Conservation (phyloP, 2,113 vertebrate genomes). For the Mesitornis unicolor region DNA sequence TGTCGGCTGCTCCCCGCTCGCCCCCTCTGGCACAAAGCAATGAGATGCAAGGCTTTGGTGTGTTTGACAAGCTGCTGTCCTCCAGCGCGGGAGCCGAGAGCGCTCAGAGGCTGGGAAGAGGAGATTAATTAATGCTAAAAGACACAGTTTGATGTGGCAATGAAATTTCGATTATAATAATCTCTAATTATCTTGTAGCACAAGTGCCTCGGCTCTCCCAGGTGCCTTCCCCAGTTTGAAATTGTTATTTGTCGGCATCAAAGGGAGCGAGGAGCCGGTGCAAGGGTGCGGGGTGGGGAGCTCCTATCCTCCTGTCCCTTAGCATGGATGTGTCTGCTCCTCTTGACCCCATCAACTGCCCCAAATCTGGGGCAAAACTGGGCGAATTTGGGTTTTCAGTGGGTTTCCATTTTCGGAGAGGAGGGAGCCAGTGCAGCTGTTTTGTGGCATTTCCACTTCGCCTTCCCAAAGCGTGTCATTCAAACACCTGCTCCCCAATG, state of each 20-base stretch:
- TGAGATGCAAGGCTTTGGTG: constrained; percentile 61
- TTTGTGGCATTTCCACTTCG: background rate
- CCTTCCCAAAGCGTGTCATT: background rate
- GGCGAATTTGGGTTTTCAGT: background rate
- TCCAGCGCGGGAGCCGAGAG: constrained; percentile 41
- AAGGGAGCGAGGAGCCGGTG: background rate
- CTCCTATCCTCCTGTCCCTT: too few relatives aligned
- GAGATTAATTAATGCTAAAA: constrained; percentile 83
- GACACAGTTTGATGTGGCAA: constrained; percentile 77
- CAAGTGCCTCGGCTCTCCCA: constrained; percentile 66
- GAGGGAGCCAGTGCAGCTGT: background rate
- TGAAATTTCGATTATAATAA: constrained; percentile 80
- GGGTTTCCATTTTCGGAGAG: rapidly evolving
- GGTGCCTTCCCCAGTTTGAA: constrained; percentile 68
- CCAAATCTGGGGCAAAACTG: rapidly evolving
- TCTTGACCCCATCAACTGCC: background rate
- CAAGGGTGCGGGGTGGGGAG: background rate
- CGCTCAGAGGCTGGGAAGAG: constrained; percentile 63
- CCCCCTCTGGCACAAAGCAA: constrained; percentile 53
- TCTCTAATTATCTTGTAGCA: constrained; percentile 80
- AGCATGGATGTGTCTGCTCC: background rate
- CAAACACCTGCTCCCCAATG: background rate
- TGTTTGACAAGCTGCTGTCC: constrained; percentile 72
- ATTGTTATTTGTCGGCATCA: constrained; percentile 41
- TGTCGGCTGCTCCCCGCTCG: background rate